Conservation (phyloP, 2,797 vertebrate species). For the Chromobotia macracanthus region DNA sequence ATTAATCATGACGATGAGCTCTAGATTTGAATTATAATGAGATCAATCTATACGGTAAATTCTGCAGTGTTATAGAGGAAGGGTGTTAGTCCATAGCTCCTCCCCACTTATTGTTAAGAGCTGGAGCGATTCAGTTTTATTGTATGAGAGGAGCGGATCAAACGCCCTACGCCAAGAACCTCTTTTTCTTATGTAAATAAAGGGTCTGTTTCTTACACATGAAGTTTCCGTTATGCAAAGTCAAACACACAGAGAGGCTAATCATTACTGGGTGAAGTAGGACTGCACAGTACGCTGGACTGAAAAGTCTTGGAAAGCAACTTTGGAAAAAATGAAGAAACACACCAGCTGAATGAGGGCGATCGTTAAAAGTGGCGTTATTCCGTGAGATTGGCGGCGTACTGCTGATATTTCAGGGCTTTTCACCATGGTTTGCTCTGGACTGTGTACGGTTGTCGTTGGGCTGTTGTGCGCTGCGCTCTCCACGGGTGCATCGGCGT, state of each 20-base stretch:
- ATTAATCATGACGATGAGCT: slow-evolving; percentile 6
- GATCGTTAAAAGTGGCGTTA: background rate
- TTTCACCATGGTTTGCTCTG: slow-evolving; percentile 23
- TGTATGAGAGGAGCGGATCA: slow-evolving; percentile 74
- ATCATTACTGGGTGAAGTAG: slow-evolving; percentile 28
- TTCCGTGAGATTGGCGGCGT: slow-evolving; percentile 1
- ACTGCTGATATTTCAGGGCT: background rate
- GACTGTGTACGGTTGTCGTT: slow-evolving; percentile 58
- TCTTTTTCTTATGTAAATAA: slow-evolving; percentile 73
- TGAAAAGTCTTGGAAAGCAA: background rate
- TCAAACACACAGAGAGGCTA: slow-evolving; percentile 65
- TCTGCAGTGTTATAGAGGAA: background rate
- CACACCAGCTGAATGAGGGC: background rate
- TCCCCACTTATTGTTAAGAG: slow-evolving; percentile 67
- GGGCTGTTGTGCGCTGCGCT: slow-evolving; percentile 54
- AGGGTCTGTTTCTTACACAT: slow-evolving; percentile 65
- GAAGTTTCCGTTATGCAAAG: slow-evolving; percentile 64
- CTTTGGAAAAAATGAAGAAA: background rate
- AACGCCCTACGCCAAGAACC: slow-evolving; percentile 58
- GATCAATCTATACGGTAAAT: background rate
- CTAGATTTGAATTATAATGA: background rate
- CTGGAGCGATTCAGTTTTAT: slow-evolving; percentile 72
- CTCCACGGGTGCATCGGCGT: slow-evolving; percentile 52
- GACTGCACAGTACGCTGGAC: background rate
- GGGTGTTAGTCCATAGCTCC: slow-evolving; percentile 62